These are phyloP conservation scores for Aphelocoma californica DNA, from an alignment of 2,797 vertebrate species.

Conservation along the genomic window DNA sequence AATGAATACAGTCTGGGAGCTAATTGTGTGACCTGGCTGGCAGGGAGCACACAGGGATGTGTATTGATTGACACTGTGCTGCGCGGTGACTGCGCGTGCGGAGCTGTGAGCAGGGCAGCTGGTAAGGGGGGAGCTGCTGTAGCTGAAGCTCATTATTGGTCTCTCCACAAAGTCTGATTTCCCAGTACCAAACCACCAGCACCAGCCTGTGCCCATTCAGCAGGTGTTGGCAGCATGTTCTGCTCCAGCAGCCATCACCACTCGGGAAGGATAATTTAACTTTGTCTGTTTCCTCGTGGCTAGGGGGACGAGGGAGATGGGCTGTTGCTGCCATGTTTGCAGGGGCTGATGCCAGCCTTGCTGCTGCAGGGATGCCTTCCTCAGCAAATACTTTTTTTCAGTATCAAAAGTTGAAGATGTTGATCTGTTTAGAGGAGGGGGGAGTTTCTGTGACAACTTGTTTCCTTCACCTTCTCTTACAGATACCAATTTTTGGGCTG, in stretches of 20 bases:
- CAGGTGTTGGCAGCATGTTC: rapidly evolving
- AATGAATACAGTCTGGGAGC: not conserved
- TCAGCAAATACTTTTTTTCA: not conserved
- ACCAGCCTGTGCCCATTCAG: rapidly evolving
- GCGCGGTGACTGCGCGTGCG: rapidly evolving
- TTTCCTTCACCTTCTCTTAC: not conserved
- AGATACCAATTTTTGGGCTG: not conserved
- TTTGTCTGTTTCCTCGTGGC: not conserved
- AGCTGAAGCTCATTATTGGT: not conserved
- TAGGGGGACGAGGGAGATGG: rapidly evolving
- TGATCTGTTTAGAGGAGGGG: not conserved
- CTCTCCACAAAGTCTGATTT: not conserved
- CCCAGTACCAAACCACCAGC: not conserved
- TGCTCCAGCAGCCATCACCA: not conserved
- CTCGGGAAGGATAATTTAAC: not conserved
- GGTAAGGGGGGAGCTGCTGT: not conserved
- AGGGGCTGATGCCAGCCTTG: not conserved
- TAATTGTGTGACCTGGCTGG: not conserved
- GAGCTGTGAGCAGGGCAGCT: not conserved
- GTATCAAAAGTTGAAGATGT: not conserved
- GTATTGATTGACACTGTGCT: not conserved
- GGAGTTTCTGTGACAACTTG: not conserved
- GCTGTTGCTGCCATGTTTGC: rapidly evolving
- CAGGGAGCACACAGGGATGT: not conserved
- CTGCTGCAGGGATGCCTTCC: not conserved